Percentiles rank a stretch among this genome's conserved stretches.
These are phyloP conservation scores for Petrophora chlorosata DNA, from an alignment of 2,888 invertebrate species.

Conservation along the genomic window DNA sequence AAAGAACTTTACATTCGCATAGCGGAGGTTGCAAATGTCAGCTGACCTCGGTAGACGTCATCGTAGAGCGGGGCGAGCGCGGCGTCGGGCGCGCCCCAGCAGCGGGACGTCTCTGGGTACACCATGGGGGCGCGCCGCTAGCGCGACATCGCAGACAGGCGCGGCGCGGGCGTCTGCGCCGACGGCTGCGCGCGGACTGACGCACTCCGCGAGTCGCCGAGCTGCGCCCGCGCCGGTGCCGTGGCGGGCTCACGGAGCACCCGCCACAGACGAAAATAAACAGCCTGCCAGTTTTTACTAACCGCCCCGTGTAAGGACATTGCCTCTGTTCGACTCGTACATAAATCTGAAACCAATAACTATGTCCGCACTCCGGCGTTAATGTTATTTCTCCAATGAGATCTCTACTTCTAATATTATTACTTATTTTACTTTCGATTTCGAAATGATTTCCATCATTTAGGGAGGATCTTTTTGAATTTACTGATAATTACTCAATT, in stretches of 20 bases:
- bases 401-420: neutral
- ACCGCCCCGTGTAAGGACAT: constrained; percentile 43
- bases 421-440: neutral
- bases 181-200: constrained; percentile 75
- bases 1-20: constrained; percentile 51
- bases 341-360: constrained; percentile 40
- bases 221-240: constrained; percentile 24
- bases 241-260: constrained; percentile 23
- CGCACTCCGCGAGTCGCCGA: constrained; percentile 32
- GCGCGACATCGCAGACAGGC: constrained; percentile 61
- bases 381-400: constrained; percentile 1
- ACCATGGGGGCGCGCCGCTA: constrained; percentile 81
- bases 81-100: constrained; percentile 85
- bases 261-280: constrained; percentile 39
- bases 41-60: constrained; percentile 86
- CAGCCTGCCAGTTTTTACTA: constrained; percentile 41
- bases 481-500: too few relatives aligned
- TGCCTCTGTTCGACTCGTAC: constrained; percentile 37
- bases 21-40: constrained; percentile 55
- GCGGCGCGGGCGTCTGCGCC: constrained; percentile 73
- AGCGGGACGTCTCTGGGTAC: constrained; percentile 85
- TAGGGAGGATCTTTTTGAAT: too few relatives aligned
- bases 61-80: constrained; percentile 86
- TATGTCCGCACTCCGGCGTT: constrained; percentile 16
- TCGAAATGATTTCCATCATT: too few relatives aligned